Conservation (phyloP, 2,888 invertebrate genomes). For the Clunio marinus region DNA sequence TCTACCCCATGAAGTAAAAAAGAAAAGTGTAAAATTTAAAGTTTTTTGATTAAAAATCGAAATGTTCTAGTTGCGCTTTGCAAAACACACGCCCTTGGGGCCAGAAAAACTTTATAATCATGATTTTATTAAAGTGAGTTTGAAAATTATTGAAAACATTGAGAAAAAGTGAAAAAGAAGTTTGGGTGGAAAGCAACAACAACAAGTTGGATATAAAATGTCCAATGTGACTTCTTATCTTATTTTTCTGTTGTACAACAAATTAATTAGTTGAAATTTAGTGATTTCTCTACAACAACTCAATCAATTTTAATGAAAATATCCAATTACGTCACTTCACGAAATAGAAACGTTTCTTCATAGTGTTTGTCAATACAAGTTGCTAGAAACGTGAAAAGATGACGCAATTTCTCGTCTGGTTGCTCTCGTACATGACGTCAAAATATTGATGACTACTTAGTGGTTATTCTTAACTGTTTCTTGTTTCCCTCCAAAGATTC, state of each 20-base stretch:
- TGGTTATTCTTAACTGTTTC: too few species aligned
- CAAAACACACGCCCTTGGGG: slow-evolving; percentile 23
- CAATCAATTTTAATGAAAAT: background rate
- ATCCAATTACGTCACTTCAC: background rate
- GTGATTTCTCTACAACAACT: background rate
- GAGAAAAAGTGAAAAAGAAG: background rate
- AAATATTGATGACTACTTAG: too few species aligned
- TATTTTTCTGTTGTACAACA: background rate
- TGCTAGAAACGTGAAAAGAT: background rate
- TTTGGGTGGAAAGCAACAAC: background rate
- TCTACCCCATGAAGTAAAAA: slow-evolving; percentile 24
- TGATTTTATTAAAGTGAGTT: slow-evolving; percentile 28
- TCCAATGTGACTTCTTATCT: background rate
- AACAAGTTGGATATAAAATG: too few species aligned
- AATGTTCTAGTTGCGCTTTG: slow-evolving; percentile 26
- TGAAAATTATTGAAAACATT: background rate
- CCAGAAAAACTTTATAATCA: slow-evolving; percentile 16
- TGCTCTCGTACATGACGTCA: background rate
- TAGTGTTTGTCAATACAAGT: too few species aligned
- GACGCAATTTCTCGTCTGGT: slow-evolving; percentile 14
- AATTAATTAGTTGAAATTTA: background rate
- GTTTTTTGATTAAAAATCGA: background rate
- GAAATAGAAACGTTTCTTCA: background rate
- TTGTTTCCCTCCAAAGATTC: too few species aligned
- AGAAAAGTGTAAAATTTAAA: slow-evolving; percentile 6